Evolutionary conservation across 2,113 vertebrate species (phyloP), one percentile per base, ranked within the genome.

Genomic region (Regulus satrapa): DNA sequence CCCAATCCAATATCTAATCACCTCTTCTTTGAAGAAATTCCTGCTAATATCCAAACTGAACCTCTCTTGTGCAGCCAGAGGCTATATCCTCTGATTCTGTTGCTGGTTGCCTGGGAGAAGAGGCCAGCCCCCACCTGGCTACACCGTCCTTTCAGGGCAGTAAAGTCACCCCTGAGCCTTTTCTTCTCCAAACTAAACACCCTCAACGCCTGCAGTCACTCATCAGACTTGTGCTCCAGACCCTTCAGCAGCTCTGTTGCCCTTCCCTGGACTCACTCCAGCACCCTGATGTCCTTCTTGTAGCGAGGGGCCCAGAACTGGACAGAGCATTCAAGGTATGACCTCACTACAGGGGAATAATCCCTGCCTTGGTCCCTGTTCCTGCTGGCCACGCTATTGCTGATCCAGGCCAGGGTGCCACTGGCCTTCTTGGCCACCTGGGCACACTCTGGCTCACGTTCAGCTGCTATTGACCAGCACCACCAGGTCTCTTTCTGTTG

Each of bases 321-420:
- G 12, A 40, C n/a, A 24, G 6, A 17, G 28, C 3, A 29, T 10
- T 24, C 0, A 0, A 69, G n/a, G 12, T 68, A 23, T 18, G 9
- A 28, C 63, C 54, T 69, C 54, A 23, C 14, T 14, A 12, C 9
- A 43, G 13, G 13, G 25, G 6, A 3, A 26, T 5, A 49, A 43
- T 67, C 18, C 1, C 18, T 51, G 3, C 38, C 6, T 28, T 77
- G 38, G 6, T 52, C 54, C 6, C 32, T 77, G 38, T 6, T 52
- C 54, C 54, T 45, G 21, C 54, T 68, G 52, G 20, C 45, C 45
- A 28, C 62, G 7, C 21, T 3, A 3, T 45, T 15, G 1, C 54
- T 77, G 38, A 12, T 6, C 5, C 38, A 72, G 18, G 14, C 32
- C 62, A 38, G 45, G 28, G 9, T 68, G 18, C 21, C 54, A 6